These are phyloP conservation scores for Pholis gunnellus DNA, from an alignment of 2,113 vertebrate genomes.

Conservation along the genomic window DNA sequence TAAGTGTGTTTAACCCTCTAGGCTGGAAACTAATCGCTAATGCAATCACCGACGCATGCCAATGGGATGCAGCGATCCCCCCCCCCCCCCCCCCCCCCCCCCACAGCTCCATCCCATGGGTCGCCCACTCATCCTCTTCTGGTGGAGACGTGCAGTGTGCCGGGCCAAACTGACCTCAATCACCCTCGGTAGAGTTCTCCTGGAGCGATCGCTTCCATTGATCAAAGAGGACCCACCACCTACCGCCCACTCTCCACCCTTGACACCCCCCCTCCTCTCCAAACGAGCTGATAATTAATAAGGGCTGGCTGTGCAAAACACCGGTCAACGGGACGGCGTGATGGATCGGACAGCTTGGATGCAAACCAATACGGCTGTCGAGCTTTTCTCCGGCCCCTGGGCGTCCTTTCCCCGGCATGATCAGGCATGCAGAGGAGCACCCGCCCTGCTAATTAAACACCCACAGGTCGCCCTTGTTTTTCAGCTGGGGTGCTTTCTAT, in stretches of 20 bases:
- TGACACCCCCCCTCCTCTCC: constrained; percentile 38
- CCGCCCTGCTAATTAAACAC: constrained; percentile 73
- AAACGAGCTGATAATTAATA: constrained; percentile 88
- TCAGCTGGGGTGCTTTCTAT: constrained; percentile 61
- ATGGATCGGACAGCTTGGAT: constrained; percentile 86
- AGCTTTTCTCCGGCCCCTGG: constrained; percentile 53
- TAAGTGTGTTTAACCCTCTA: neutral
- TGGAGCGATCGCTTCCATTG: constrained; percentile 67
- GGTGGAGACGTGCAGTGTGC: constrained; percentile 29
- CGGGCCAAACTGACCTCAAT: constrained; percentile 64
- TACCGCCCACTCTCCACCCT: constrained; percentile 45
- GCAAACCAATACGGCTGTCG: constrained; percentile 57
- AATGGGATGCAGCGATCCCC: neutral
- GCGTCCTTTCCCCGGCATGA: constrained; percentile 74
- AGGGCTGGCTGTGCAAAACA: constrained; percentile 81
- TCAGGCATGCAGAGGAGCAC: constrained; percentile 75
- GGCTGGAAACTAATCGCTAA: constrained; percentile 1
- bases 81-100: neutral
- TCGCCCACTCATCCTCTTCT: constrained; percentile 9
- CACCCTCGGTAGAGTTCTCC: constrained; percentile 62
- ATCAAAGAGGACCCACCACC: constrained; percentile 66
- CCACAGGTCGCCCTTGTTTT: constrained; percentile 72
- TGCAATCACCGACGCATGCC: neutral
- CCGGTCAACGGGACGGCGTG: constrained; percentile 80
- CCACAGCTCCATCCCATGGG: constrained; percentile 33